Conservation (phyloP, 2,888 invertebrate species). For the Rhingia campestris region DNA sequence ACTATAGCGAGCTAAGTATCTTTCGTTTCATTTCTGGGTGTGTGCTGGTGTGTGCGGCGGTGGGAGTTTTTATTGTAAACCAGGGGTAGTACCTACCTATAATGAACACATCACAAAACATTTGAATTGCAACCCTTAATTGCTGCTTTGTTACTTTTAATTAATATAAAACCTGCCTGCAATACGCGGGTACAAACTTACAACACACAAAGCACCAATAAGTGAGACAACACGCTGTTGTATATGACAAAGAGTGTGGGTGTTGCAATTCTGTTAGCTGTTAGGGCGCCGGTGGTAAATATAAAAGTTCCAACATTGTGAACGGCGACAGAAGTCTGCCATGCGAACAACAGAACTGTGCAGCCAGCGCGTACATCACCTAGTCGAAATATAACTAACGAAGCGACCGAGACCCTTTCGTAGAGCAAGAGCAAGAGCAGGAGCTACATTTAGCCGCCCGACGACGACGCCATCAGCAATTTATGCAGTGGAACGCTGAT, state of each 20-base stretch:
- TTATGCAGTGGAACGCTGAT: slow-evolving; percentile 52
- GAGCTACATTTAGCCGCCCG: slow-evolving; percentile 31
- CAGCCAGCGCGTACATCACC: slow-evolving; percentile 51
- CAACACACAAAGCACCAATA: slow-evolving; percentile 57
- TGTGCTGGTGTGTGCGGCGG: background rate
- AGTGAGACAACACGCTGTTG: slow-evolving; percentile 47
- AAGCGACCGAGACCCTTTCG: slow-evolving; percentile 21
- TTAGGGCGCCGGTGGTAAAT: slow-evolving; percentile 21
- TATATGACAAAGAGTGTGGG: slow-evolving; percentile 18
- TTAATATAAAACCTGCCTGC: slow-evolving; percentile 63
- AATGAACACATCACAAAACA: slow-evolving; percentile 46
- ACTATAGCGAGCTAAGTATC: slow-evolving; percentile 24
- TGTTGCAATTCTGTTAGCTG: slow-evolving; percentile 13
- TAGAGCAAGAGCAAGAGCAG: background rate
- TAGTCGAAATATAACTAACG: slow-evolving; percentile 51
- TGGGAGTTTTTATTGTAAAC: background rate
- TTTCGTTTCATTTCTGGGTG: background rate
- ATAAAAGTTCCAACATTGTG: slow-evolving; percentile 41
- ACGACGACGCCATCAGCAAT: slow-evolving; percentile 50
- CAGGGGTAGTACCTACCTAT: slow-evolving; percentile 10
- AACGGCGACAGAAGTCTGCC: slow-evolving; percentile 69
- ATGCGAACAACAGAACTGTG: slow-evolving; percentile 41
- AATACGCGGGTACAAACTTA: slow-evolving; percentile 53
- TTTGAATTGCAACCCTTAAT: slow-evolving; percentile 53
- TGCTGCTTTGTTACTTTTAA: slow-evolving; percentile 67